These are phyloP conservation scores for Kryphioiulus occultus DNA, from an alignment of 2,888 invertebrate genomes.

Conservation along the genomic window DNA sequence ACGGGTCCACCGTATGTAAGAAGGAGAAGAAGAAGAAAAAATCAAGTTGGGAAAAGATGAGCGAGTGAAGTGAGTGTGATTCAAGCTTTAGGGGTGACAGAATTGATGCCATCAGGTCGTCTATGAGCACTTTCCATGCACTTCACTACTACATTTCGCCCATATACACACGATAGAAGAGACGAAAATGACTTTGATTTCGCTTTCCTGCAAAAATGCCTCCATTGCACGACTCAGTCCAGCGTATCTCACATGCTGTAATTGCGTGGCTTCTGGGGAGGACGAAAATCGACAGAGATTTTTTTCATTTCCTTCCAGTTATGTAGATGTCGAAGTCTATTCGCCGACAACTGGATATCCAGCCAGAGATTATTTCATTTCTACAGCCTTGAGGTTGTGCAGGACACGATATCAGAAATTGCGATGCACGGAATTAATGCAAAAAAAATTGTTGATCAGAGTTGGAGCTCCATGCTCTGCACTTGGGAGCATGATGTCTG, in stretches of 20 bases:
- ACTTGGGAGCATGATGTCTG: no score
- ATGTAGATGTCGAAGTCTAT: background rate
- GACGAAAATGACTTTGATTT: slow-evolving; percentile 36
- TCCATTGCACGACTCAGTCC: background rate
- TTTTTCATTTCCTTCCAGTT: slow-evolving; percentile 34
- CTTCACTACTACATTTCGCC: slow-evolving; percentile 28
- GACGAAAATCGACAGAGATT: background rate
- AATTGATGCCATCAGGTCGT: slow-evolving; percentile 39
- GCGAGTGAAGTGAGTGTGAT: slow-evolving; percentile 40
- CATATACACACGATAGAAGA: slow-evolving; percentile 28
- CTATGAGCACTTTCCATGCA: slow-evolving; percentile 39
- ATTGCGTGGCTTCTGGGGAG: slow-evolving; percentile 26
- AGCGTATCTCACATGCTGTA: background rate
- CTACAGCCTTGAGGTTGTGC: background rate
- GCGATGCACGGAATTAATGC: background rate
- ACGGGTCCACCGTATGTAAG: background rate
- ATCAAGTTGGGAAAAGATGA: slow-evolving; percentile 33
- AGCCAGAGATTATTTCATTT: background rate
- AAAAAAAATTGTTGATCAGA: no score
- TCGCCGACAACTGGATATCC: background rate
- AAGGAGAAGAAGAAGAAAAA: background rate
- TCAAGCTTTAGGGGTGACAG: slow-evolving; percentile 40
- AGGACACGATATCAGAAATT: background rate
- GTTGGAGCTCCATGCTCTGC: no score
- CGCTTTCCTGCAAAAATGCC: background rate